phyloP scores from a whole-genome alignment of 2,113 vertebrate species.

The Haemorhous mexicanus region DNA sequence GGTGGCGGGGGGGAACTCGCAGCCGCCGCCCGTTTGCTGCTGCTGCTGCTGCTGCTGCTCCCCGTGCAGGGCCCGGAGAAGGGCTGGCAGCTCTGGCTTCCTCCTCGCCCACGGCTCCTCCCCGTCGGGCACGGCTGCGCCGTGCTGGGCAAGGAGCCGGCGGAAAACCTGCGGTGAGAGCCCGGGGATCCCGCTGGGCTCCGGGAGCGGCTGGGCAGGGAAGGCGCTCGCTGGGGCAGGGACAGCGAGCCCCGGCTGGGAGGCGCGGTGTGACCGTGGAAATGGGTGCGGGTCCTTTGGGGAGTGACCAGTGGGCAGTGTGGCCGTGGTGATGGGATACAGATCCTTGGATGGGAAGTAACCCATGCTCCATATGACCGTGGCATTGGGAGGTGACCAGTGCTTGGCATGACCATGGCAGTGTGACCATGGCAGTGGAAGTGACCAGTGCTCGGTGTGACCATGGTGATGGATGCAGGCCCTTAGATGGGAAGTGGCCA shows the following conservation, averaged over 20 bases:
- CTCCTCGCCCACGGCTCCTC: not conserved
- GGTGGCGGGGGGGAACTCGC: not conserved
- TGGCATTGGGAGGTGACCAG: too few species aligned
- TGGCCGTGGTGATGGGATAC: not conserved
- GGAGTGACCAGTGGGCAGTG: not conserved
- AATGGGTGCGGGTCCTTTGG: not conserved
- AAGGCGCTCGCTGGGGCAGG: not conserved
- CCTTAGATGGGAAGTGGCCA: not conserved
- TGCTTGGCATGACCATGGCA: too few species aligned
- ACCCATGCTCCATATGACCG: accelerated
- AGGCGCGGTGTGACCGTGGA: not conserved
- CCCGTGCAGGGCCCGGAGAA: not conserved
- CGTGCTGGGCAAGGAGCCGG: not conserved
- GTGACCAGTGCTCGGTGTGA: accelerated
- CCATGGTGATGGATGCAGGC: not conserved
- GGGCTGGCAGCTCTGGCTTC: not conserved
- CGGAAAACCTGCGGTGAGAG: not conserved
- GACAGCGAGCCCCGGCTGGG: not conserved
- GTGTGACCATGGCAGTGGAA: too few species aligned
- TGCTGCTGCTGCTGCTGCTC: not conserved
- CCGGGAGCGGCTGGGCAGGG: not conserved
- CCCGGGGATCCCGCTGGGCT: not conserved
- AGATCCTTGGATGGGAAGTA: not conserved
- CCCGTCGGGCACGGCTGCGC: not conserved
- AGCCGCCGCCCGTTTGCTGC: not conserved